Percentiles rank a stretch among this genome's conserved stretches.
Conservation (phyloP, 2,797 vertebrate genomes). For the Babyrousa celebensis region DNA sequence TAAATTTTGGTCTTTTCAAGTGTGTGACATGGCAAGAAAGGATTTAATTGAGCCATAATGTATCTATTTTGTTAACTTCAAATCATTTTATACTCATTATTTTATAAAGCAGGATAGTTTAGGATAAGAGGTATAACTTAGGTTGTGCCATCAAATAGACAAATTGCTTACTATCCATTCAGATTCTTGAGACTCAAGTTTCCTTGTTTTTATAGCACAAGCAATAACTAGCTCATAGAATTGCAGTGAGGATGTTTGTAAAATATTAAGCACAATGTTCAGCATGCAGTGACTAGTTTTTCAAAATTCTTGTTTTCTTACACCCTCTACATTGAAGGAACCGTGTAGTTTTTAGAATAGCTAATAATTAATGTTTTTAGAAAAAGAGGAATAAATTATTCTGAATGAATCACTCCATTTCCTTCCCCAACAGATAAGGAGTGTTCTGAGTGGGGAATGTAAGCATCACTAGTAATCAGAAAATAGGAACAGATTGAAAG, state of each 20-base stretch:
- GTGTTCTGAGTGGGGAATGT: neutral
- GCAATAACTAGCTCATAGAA: neutral
- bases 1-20: neutral
- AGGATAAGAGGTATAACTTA: neutral
- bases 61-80: neutral
- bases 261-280: neutral
- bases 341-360: neutral
- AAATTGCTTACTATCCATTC: neutral
- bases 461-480: neutral
- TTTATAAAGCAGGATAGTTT: slow-evolving; percentile 12
- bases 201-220: neutral
- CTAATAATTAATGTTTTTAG: neutral
- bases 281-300: neutral
- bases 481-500: slow-evolving; percentile 18
- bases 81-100: slow-evolving; percentile 12
- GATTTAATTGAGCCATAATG: neutral
- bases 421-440: neutral
- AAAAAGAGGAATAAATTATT: neutral
- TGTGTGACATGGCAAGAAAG: neutral
- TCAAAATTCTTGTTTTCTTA: neutral
- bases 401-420: neutral
- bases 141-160: neutral
- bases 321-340: neutral
- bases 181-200: neutral
- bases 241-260: neutral